Evolutionary conservation across 2,113 vertebrate species (phyloP).

Genomic region (Amphiprion ocellaris): DNA sequence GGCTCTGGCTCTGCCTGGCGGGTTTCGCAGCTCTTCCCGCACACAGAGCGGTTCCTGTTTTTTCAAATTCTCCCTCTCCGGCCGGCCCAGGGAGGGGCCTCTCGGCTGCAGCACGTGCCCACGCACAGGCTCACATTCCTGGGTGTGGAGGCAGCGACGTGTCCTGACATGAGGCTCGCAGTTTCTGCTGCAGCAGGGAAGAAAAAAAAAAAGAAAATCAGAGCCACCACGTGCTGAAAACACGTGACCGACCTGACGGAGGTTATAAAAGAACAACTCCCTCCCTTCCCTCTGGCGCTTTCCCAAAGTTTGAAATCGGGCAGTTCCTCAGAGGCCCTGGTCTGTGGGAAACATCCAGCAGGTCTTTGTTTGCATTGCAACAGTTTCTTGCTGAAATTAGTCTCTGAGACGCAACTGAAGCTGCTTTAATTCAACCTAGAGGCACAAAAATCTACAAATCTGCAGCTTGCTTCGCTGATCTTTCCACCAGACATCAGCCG

Average conservation of each 20-base stretch:
- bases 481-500: background rate
- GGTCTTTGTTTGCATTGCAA: constrained; percentile 50
- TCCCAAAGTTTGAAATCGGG: constrained; percentile 69
- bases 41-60: constrained; percentile 49
- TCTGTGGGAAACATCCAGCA: constrained; percentile 5
- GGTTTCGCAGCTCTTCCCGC: background rate
- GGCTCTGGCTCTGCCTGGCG: background rate
- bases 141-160: constrained; percentile 4
- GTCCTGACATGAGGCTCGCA: constrained; percentile 47
- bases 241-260: constrained; percentile 47
- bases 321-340: constrained; percentile 40
- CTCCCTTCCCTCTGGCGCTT: constrained; percentile 44
- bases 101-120: constrained; percentile 51
- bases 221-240: constrained; percentile 56
- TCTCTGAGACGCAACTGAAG: no score
- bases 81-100: constrained; percentile 47
- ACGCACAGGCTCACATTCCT: constrained; percentile 57
- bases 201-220: background rate
- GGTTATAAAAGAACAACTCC: background rate
- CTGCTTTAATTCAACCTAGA: no score
- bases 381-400: background rate
- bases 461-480: background rate
- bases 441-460: no score
- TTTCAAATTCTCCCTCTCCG: constrained; percentile 74
- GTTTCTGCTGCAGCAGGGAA: background rate